Conservation (phyloP, 2,888 invertebrate genomes). For the Blera fallax region DNA sequence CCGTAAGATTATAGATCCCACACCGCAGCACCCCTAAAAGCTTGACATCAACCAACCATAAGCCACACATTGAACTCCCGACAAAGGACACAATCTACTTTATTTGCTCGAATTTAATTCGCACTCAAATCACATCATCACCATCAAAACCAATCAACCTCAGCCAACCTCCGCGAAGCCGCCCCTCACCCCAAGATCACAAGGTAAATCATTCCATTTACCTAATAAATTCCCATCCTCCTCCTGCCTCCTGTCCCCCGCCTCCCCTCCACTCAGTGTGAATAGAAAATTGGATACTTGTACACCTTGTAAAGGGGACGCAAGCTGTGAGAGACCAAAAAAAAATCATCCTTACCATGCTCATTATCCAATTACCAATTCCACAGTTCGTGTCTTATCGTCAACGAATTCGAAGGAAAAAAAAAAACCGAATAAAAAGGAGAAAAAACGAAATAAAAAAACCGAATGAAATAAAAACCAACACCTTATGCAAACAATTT, state of each 20-base stretch:
- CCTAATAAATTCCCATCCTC: slow-evolving; percentile 37
- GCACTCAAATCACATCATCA: slow-evolving; percentile 49
- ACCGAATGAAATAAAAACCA: slow-evolving; percentile 22
- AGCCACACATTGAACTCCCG: not conserved
- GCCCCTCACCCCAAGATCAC: not conserved
- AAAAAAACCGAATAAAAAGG: not conserved
- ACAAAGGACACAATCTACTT: not conserved
- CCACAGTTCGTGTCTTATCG: slow-evolving; percentile 53
- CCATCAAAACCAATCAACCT: slow-evolving; percentile 35
- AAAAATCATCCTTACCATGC: slow-evolving; percentile 32
- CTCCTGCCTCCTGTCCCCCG: too few relatives aligned
- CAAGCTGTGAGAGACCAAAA: not conserved
- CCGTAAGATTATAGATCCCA: too few relatives aligned
- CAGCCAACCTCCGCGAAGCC: not conserved
- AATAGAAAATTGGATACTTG: slow-evolving; percentile 61
- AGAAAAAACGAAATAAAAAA: not conserved
- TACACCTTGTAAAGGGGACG: not conserved
- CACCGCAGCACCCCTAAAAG: not conserved
- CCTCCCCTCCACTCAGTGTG: not conserved
- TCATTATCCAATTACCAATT: slow-evolving; percentile 72
- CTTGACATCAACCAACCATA: not conserved
- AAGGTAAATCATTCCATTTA: slow-evolving; percentile 54
- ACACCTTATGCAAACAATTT: slow-evolving; percentile 67
- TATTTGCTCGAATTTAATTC: slow-evolving; percentile 16
- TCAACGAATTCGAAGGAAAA: not conserved